Evolutionary conservation across 2,797 vertebrate species (phyloP).

Genomic region (Melanogrammus aeglefinus): DNA sequence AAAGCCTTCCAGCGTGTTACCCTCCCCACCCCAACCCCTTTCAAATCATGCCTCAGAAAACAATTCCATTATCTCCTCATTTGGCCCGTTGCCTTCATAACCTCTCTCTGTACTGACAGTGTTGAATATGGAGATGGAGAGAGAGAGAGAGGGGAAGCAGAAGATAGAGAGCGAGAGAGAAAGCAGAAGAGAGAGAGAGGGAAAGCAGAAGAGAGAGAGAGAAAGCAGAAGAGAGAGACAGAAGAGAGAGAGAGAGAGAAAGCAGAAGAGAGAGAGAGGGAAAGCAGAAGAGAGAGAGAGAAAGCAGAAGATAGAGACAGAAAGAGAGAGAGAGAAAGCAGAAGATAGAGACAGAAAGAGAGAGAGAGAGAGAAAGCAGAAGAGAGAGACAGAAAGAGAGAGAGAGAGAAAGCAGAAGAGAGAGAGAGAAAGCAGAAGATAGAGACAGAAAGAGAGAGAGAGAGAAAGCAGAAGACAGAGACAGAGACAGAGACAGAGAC

Average conservation of each 20-base stretch:
- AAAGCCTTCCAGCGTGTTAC: not conserved
- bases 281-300: not conserved
- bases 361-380: not conserved
- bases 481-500: too few relatives aligned
- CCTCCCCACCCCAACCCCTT: not conserved
- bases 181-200: not conserved
- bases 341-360: not conserved
- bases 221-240: not conserved
- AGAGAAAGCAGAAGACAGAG: too few relatives aligned
- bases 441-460: not conserved
- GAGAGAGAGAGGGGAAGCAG: not conserved
- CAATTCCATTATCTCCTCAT: not conserved
- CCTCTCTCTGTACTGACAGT: not conserved
- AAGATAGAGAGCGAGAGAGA: not conserved
- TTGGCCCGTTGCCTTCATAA: conserved; percentile 8
- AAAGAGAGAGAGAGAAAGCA: not conserved
- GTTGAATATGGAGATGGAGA: not conserved
- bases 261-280: not conserved
- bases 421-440: not conserved
- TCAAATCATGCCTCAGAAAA: not conserved
- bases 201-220: not conserved
- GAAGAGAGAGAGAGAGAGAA: not conserved
- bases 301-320: too few relatives aligned
- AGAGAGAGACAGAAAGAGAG: not conserved
- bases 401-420: conserved; percentile 4